Base-by-base conservation (phyloP, 2,797 vertebrate genomes). In the Lates japonicus region DNA sequence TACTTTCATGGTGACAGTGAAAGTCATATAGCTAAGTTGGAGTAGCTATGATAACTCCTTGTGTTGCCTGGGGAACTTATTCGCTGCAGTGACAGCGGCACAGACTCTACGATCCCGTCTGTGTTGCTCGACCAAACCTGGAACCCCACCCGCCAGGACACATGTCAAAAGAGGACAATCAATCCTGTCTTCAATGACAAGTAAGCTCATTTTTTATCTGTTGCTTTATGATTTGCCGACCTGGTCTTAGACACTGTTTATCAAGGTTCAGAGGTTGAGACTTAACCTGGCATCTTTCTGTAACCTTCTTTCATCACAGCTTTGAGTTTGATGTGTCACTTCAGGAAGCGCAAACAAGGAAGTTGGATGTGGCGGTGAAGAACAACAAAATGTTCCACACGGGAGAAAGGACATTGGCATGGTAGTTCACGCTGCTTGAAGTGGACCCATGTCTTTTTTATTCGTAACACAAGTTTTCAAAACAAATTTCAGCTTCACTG, bases 101-200 rank as follows among this genome's bases (percentile, higher is more conserved):
- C 97, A 0, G 97, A 98, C 88, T 96, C 97, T 99, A 99, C 0
- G 97, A n/a, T n/a, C 98, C 59, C 97, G 96, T 20, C 85, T 99
- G 73, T 99, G 99, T 90, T 99, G 61, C 95, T 99, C 6, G 98
- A 99, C 29, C 96, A 97, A 86, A 94, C 94, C 37, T 98, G 97
- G 97, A 85, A 92, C n/a, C n/a, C n/a, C n/a, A 65, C 95, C 84
- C 96, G 96, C 72, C 94, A 97, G 93, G 83, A 99, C 98, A 0
- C 94, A 96, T 0, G 96, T 98, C 42, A 98, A 96, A 97, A 91
- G 85, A 98, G 92, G 86, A 98, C 96, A 0, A 78, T 97, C 77
- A 93, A 97, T 71, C 98, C 98, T 0, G 72, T 93, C 29, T 99
- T 97, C 0, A 95, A 97, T 71, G 96, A 99, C 51, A 97, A 95